Base-by-base conservation (phyloP, 2,113 vertebrate species). In the Melanerpes aurifrons region DNA sequence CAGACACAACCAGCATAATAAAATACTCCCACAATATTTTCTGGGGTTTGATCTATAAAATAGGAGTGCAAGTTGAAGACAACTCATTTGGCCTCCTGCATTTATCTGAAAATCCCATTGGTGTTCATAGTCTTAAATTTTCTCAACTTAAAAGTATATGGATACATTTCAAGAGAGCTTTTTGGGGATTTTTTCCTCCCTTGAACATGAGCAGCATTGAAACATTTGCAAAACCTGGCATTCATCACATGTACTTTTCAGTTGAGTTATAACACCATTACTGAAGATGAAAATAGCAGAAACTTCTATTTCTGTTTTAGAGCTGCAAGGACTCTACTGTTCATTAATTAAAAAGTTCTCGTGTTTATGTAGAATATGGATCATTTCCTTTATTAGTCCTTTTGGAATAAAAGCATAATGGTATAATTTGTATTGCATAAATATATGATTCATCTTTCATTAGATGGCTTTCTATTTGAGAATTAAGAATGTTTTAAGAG, bases 361-460 rank as follows among this genome's bases (percentile, higher is more conserved):
- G 10, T 67, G 28, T 61, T 89, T 76, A 77, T 24, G 4, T 48
- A 12, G 57, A 82, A 82, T 37, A 82, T 2, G 7, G 37, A 37
- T 47, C 66, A 85, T 73, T 95, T 95, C 53, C 78, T 74, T 81
- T 66, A 75, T 61, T 68, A 83, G 54, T 74, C 45, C 29, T 80
- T 70, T 32, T 43, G 79, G 37, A 89, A 76, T 86, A 81, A 75
- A 90, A 89, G 16, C 29, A 50, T 74, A 96, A 69, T 29, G 70
- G 18, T 69, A 22, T 85, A 74, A 92, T 87, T 92, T 45, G 12
- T 76, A 76, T 87, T 89, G 64, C 56, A 78, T 66, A 93, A 90
- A 88, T 61, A 63, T 1, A 70, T 62, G 67, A 95, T 35, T 94
- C 56, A 93, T 64, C 50, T 83, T 92, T 68, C 61, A 91, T 74